Base-by-base conservation (phyloP, 2,797 vertebrate genomes). In the Labeo calbasu region DNA sequence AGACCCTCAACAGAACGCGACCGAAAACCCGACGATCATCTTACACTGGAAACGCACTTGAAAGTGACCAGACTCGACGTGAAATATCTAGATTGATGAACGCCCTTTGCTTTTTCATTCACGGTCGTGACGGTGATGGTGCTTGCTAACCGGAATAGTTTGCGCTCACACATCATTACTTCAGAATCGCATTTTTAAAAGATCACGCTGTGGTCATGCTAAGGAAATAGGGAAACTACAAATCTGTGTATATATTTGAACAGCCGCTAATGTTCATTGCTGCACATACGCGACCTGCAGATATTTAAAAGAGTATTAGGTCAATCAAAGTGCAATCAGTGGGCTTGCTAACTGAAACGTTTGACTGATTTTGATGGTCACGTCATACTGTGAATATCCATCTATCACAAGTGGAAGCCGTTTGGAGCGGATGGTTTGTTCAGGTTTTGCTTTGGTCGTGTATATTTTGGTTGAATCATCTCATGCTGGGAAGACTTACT, bases 271-370 rank as follows among this genome's bases (percentile, higher is more conserved):
- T 77, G 53, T 72, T 78, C 53, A 66, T 85, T 61, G 50, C 77
- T 79, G 19, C 80, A 59, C 85, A 66, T 71, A 61, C 85, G 84
- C 50, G 69, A 87, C 70, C 84, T 63, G 51, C 50, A 82, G 87
- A 85, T 79, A 69, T 83, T 86, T 88, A 88, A 89, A 85, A 87
- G 86, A 85, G 80, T 72, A 71, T 83, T 72, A 43, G 71, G 76
- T 76, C 83, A 80, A 88, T 88, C 85, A 89, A 87, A 89, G 57
- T 65, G 77, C 81, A 72, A 89, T 90, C 88, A 85, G 81, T 32
- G 69, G 51, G 51, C 79, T 82, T 72, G 66, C 59, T 81, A 15
- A 83, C 83, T 40, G 72, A 79, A 84, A 68, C 86, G 25, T 19
- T 25, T 71, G 81, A 81, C 63, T 48, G 28, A n/a, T 79, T 84